Conservation (phyloP, 2,888 invertebrate species). For the Panzeria rudis region DNA sequence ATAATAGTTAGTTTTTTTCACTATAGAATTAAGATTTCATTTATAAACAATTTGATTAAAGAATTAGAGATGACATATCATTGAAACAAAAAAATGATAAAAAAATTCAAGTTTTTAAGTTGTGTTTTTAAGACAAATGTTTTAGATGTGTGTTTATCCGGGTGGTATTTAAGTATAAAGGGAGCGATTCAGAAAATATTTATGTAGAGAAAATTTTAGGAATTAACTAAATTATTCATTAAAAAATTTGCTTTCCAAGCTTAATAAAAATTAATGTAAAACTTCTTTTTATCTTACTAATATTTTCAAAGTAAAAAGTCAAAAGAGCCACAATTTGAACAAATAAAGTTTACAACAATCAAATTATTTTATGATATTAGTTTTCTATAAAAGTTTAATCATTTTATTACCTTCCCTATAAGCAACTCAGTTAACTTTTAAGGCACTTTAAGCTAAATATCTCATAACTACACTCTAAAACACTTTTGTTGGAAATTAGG, state of each 20-base stretch:
- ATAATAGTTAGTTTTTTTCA: constrained; percentile 12
- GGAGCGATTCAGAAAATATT: too few species aligned
- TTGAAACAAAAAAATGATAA: constrained; percentile 3
- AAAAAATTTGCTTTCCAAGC: background rate
- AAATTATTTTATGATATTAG: background rate
- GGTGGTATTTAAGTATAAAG: too few species aligned
- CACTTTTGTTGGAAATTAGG: too few species aligned
- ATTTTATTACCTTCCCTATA: background rate
- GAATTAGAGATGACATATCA: constrained; percentile 66
- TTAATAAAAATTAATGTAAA: background rate
- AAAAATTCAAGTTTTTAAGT: too few species aligned
- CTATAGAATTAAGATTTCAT: constrained; percentile 39
- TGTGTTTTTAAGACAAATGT: background rate
- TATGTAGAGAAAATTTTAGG: too few species aligned
- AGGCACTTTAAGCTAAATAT: too few species aligned
- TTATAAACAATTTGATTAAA: constrained; percentile 68
- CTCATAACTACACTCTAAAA: too few species aligned
- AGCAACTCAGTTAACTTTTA: too few species aligned
- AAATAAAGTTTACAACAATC: background rate
- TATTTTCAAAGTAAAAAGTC: background rate
- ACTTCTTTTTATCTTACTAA: background rate
- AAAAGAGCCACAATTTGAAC: background rate
- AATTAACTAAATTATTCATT: background rate
- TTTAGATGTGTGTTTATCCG: too few species aligned
- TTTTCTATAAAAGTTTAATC: constrained; percentile 2